These are phyloP conservation scores for Garra rufa DNA, from an alignment of 2,113 vertebrate species.

Conservation along the genomic window DNA sequence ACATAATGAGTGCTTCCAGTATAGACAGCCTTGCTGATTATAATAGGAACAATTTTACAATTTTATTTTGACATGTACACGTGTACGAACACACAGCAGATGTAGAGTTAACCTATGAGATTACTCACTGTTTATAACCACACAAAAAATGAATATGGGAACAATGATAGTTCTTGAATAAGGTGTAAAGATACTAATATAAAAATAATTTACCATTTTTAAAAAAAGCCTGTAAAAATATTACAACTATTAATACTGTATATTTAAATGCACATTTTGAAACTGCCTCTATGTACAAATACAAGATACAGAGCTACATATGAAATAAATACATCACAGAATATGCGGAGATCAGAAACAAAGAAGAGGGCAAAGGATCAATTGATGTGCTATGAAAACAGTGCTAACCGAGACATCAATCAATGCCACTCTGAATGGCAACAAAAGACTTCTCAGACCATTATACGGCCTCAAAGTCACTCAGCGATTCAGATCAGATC, in stretches of 20 bases:
- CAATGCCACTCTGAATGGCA: slow-evolving; percentile 51
- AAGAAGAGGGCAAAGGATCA: slow-evolving; percentile 16
- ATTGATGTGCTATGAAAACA: slow-evolving; percentile 54
- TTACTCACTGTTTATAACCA: background rate
- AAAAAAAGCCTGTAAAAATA: no score
- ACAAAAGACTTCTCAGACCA: slow-evolving; percentile 38
- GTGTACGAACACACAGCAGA: background rate
- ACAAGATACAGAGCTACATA: background rate
- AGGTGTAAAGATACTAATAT: background rate
- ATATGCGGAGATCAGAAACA: background rate
- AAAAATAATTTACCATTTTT: background rate
- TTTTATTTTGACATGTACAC: background rate
- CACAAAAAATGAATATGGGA: background rate
- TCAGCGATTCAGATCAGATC: slow-evolving; percentile 30
- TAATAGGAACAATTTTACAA: background rate
- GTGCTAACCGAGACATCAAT: slow-evolving; percentile 51
- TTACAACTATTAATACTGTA: background rate
- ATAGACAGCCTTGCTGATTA: background rate
- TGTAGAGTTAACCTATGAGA: background rate
- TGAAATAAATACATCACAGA: background rate
- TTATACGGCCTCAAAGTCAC: slow-evolving; percentile 37
- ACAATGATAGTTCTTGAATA: background rate
- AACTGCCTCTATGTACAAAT: background rate
- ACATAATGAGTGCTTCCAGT: background rate
- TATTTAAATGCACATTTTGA: background rate